These are phyloP conservation scores for Ivindomyrus marchei DNA, from an alignment of 2,113 vertebrate species.

Conservation along the genomic window DNA sequence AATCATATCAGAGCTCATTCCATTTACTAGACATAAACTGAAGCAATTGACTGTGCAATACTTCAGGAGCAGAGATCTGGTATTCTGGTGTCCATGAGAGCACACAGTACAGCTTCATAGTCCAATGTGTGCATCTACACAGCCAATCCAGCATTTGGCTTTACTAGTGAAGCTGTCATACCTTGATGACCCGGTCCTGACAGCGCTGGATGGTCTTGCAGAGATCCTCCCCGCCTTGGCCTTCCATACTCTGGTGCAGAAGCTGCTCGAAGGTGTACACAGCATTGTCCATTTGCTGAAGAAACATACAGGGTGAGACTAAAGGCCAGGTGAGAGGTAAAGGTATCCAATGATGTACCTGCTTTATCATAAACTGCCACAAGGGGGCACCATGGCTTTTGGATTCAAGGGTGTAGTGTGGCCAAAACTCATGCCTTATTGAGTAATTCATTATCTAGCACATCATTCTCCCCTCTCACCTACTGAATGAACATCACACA, in stretches of 20 bases:
- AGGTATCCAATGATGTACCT: background rate
- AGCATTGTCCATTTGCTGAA: constrained; percentile 89
- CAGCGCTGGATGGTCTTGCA: constrained; percentile 85
- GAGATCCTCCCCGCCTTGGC: constrained; percentile 67
- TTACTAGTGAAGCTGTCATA: constrained; percentile 39
- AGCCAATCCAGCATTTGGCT: background rate
- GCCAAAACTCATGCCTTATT: background rate
- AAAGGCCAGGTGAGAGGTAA: background rate
- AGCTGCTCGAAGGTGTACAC: constrained; percentile 91
- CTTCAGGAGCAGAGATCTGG: background rate
- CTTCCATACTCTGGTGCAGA: constrained; percentile 79
- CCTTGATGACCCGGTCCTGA: constrained; percentile 93
- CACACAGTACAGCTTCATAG: background rate
- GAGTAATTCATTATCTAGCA: background rate
- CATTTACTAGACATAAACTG: background rate
- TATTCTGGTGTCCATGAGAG: background rate
- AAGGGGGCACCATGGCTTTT: background rate
- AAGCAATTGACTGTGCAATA: background rate
- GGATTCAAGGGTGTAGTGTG: background rate
- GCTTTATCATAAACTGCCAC: background rate
- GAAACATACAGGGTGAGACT: constrained; percentile 4
- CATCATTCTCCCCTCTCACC: background rate
- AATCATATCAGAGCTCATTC: background rate
- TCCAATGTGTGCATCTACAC: background rate
- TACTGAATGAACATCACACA: background rate